Evolutionary conservation across 2,888 invertebrate species (phyloP), one percentile per base, ranked within the genome.

Genomic region (Heliconius charithonia): DNA sequence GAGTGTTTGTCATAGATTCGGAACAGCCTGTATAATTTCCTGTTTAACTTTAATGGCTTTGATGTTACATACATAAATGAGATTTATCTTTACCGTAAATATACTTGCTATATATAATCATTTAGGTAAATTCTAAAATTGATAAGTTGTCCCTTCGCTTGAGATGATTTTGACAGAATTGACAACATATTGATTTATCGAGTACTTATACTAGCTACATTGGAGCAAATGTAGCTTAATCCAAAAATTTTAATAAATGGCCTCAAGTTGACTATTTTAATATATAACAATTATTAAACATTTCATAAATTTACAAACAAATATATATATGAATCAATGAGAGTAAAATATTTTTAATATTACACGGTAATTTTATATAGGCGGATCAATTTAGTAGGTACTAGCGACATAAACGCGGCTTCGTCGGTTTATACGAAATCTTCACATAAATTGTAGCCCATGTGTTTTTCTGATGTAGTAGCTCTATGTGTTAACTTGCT

Each of bases 11-110:
- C 85, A 83, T 88, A 85, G 86, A 84, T 86, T 90, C 89, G 41
- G 74, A 90, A 91, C 90, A 90, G 89, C 88, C 86, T 87, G 87
- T 85, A 92, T 91, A 93, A 93, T 94, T 93, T 94, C 93, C 93
- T 93, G 92, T 91, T 90, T 88, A 87, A 89, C 89, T 90, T 84
- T 89, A 92, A 92, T 90, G 87, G 88, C 91, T 92, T 93, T 92
- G 89, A 92, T 89, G 88, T 85, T 78, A 71, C 66, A 86, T 63
- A 80, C 79, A 75, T 90, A 91, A 91, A 91, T 90, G 88, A 88
- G 89, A 88, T 91, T 83, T 51, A 69, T 77, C n/a, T 75, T 77
- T 77, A 41, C 51, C 32, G 86, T 73, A 77, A 81, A 78, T 12
- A 37, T 67, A 67, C 37, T 69, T 69, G 3, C 41, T 69, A 45